Conservation (phyloP, 2,797 vertebrate genomes). For the Eulemur coronatus region DNA sequence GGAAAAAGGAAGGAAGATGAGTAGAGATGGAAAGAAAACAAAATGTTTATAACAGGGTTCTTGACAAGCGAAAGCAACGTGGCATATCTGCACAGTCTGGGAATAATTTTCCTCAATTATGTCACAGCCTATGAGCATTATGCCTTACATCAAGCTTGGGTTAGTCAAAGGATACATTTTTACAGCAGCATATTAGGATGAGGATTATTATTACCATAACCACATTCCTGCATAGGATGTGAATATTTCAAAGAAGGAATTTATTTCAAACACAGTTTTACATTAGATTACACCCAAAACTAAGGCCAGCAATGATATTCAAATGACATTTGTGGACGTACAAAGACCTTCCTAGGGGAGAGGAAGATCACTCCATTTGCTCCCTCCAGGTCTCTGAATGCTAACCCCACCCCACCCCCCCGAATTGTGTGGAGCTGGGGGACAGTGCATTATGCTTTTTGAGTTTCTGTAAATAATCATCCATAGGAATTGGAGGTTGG, state of each 20-base stretch:
- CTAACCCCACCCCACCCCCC: constrained; percentile 23
- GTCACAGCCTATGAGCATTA: constrained; percentile 41
- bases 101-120: constrained; percentile 55
- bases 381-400: constrained; percentile 32
- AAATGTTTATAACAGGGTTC: neutral
- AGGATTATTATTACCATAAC: constrained; percentile 15
- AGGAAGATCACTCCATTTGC: neutral
- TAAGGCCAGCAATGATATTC: neutral
- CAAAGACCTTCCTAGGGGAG: neutral
- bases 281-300: neutral
- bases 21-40: neutral
- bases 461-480: constrained; percentile 42
- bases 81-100: constrained; percentile 21
- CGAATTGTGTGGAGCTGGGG: neutral
- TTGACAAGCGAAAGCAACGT: neutral
- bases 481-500: constrained; percentile 40
- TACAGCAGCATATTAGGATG: neutral
- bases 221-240: constrained; percentile 11
- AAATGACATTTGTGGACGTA: neutral
- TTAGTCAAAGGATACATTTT: constrained; percentile 41
- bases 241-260: constrained; percentile 26
- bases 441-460: neutral
- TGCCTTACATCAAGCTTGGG: neutral
- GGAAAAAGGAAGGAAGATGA: neutral
- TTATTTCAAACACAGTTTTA: constrained; percentile 40